These are phyloP conservation scores for Leptinotarsa juncta DNA, from an alignment of 2,888 invertebrate genomes.

Conservation along the genomic window DNA sequence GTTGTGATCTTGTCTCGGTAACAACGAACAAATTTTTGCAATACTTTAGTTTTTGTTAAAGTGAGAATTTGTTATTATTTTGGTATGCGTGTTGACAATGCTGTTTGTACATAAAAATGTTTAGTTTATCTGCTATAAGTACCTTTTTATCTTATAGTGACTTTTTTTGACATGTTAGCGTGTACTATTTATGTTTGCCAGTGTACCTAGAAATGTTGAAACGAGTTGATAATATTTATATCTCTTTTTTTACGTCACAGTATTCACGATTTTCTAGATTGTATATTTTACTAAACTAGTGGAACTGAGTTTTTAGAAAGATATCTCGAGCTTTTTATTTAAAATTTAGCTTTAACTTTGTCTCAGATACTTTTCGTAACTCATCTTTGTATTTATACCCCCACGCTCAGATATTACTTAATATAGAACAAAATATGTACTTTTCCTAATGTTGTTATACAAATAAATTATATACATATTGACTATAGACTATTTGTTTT, in stretches of 20 bases:
- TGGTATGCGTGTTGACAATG: conserved; percentile 53
- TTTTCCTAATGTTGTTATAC: conserved; percentile 61
- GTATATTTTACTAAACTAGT: conserved; percentile 46
- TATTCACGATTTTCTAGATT: conserved; percentile 57
- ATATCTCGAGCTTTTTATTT: conserved; percentile 48
- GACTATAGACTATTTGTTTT: conserved; percentile 3
- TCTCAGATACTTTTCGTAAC: conserved; percentile 49
- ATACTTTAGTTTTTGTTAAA: conserved; percentile 54
- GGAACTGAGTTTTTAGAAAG: conserved; percentile 52
- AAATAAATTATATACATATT: conserved; percentile 59
- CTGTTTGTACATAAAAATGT: conserved; percentile 56
- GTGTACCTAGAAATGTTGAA: conserved; percentile 55
- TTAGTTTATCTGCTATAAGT: conserved; percentile 58
- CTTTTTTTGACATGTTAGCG: conserved; percentile 56
- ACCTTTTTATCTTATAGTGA: conserved; percentile 55
- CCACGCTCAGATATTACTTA: conserved; percentile 53
- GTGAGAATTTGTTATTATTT: conserved; percentile 52
- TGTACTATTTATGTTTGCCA: conserved; percentile 61
- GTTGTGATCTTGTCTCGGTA: conserved; percentile 54
- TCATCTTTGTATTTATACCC: conserved; percentile 57
- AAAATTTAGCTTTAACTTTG: conserved; percentile 55
- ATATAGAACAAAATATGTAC: conserved; percentile 58
- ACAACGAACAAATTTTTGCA: conserved; percentile 59
- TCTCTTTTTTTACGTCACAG: conserved; percentile 60
- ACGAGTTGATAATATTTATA: conserved; percentile 50